Base-by-base conservation (phyloP, 2,113 vertebrate genomes). In the Aix galericulata region DNA sequence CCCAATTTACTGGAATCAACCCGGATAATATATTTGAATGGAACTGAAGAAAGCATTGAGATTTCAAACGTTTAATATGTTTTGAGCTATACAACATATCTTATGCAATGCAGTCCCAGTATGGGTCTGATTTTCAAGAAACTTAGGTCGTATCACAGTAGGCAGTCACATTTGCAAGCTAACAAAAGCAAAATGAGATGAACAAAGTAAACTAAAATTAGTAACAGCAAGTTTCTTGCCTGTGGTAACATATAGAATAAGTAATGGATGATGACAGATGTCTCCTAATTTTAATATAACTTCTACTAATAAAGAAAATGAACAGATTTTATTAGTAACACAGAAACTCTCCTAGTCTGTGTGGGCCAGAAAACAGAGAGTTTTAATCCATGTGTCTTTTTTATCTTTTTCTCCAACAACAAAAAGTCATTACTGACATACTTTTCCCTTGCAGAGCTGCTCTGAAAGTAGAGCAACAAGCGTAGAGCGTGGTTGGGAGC, bases 121-220 rank as follows among this genome's bases (percentile, higher is more conserved):
- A 34, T 85, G 10, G 11, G 40, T 62, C 27, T 62, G 38, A 53
- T 79, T 95, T 95, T 93, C 29, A 64, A 46, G 44, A 89, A 90
- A 56, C 75, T 18, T 63, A 29, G 34, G 58, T 91, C n/a, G 53
- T 60, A 64, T 72, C 44, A 52, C 82, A 85, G 48, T 58, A 84
- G 38, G 32, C 42, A 79, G 25, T 48, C 46, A 62, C 38, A 78
- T 71, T 77, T 96, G 20, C 63, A 80, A 86, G 36, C 22, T 89
- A 77, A 86, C 60, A 93, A 85, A 94, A 68, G 55, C 52, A 72
- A 90, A 91, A 87, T 23, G 18, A 86, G 34, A 79, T 67, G 7
- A 85, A 73, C 21, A 89, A 93, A 95, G 40, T 44, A 79, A 94
- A 88, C 66, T 82, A 93, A 93, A 95, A 95, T 93, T 95, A 94